Conservation (phyloP, 2,113 vertebrate species). For the Podarcis cretensis region DNA sequence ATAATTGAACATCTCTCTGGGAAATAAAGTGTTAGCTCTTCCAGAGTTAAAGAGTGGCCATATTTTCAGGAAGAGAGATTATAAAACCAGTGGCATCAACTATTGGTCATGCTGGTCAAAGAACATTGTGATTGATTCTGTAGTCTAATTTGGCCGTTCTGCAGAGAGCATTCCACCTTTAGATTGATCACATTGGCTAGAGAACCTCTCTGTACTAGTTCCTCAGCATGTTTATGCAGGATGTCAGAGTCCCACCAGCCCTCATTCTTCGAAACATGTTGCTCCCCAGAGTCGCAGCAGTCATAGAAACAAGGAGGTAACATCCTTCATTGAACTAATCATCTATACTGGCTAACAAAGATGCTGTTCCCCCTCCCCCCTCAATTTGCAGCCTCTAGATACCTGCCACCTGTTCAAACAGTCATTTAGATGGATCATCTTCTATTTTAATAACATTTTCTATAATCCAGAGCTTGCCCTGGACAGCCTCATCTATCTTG, state of each 20-base stretch:
- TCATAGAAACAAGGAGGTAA: neutral
- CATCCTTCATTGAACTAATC: neutral
- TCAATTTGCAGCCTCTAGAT: neutral
- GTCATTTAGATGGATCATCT: neutral
- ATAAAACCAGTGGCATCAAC: neutral
- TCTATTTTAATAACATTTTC: neutral
- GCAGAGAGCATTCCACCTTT: neutral
- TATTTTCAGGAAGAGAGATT: neutral
- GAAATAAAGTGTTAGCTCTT: neutral
- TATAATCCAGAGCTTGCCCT: neutral
- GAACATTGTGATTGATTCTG: neutral
- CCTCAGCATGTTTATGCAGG: neutral
- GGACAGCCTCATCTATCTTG: neutral
- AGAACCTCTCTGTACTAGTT: neutral
- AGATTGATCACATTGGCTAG: neutral
- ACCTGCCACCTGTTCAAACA: neutral
- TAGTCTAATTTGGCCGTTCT: conserved; percentile 4
- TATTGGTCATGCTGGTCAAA: neutral
- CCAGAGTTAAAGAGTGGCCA: neutral
- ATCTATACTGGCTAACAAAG: neutral
- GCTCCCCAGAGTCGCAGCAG: neutral
- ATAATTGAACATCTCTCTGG: neutral
- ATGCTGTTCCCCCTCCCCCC: neutral
- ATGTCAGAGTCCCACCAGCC: neutral
- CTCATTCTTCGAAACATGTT: neutral